Evolutionary conservation across 2,888 invertebrate species (phyloP).

Genomic region (Tridacna crocea): DNA sequence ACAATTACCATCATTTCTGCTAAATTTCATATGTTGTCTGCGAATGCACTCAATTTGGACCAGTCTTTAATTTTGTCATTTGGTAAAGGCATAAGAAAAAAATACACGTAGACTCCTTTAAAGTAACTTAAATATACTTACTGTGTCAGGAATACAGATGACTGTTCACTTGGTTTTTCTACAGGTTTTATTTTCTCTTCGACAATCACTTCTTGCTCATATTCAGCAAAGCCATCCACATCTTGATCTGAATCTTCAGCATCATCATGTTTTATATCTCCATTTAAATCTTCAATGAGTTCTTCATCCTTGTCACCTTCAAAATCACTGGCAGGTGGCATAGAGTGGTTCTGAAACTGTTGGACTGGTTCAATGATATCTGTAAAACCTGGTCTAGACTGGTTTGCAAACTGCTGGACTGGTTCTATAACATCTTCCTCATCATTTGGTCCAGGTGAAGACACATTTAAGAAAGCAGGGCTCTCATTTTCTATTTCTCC

Average conservation of each 20-base stretch:
- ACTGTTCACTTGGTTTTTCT: conserved; percentile 5
- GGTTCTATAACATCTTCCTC: conserved; percentile 4
- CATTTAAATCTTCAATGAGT: conserved; percentile 1
- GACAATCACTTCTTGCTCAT: neutral
- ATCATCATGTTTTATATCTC: neutral
- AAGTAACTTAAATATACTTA: neutral
- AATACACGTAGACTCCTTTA: no score
- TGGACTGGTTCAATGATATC: conserved; percentile 23
- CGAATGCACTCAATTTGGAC: no score
- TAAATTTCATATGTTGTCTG: no score
- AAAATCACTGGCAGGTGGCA: neutral
- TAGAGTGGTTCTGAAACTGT: conserved; percentile 4
- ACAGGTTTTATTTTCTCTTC: neutral
- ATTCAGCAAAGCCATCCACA: neutral
- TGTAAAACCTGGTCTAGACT: conserved; percentile 7
- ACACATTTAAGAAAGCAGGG: conserved; percentile 36
- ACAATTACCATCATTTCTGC: no score
- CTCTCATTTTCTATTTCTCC: conserved; percentile 63
- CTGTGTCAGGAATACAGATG: conserved; percentile 13
- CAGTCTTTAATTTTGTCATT: no score
- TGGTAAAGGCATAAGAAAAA: no score
- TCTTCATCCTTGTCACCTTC: conserved; percentile 1
- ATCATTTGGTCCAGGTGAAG: neutral
- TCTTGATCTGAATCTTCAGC: conserved; percentile 17
- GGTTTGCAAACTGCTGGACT: neutral